Evolutionary conservation across 2,797 vertebrate species (phyloP).

Genomic region (Siniperca undulata): DNA sequence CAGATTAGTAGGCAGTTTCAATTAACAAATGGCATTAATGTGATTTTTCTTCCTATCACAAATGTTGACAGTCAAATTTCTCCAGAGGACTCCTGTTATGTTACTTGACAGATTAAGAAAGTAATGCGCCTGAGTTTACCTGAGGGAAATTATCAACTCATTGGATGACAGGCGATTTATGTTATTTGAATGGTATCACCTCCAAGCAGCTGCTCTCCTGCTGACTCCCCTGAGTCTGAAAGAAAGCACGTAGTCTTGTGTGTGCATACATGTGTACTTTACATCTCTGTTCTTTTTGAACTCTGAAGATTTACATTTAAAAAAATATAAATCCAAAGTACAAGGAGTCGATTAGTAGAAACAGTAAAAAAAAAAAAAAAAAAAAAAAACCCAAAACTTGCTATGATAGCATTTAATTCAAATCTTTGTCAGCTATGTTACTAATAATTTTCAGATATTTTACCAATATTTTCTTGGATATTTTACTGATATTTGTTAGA

Average conservation of each 20-base stretch:
- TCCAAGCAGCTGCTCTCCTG: constrained; percentile 72
- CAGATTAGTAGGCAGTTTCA: constrained; percentile 39
- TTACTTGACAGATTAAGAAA: constrained; percentile 73
- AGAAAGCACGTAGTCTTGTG: constrained; percentile 29
- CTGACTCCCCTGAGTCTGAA: constrained; percentile 60
- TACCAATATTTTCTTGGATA: neutral
- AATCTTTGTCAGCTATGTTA: neutral
- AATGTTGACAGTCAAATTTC: constrained; percentile 58
- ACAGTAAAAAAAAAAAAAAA: no score
- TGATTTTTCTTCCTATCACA: constrained; percentile 45
- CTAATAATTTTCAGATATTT: neutral
- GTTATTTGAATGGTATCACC: constrained; percentile 79
- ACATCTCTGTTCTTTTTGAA: constrained; percentile 36
- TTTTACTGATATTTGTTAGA: no score
- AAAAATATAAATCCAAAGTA: constrained; percentile 8
- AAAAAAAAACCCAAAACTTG: neutral
- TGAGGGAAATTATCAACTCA: constrained; percentile 78
- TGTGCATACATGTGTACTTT: constrained; percentile 19
- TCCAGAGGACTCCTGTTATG: constrained; percentile 58
- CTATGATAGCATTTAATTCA: neutral
- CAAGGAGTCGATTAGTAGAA: constrained; percentile 15
- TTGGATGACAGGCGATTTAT: constrained; percentile 72
- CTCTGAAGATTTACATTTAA: constrained; percentile 32
- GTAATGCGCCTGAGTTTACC: constrained; percentile 65
- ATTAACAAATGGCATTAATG: constrained; percentile 52